phyloP scores from a whole-genome alignment of 2,113 vertebrate genomes.

The Rallus limicola region DNA sequence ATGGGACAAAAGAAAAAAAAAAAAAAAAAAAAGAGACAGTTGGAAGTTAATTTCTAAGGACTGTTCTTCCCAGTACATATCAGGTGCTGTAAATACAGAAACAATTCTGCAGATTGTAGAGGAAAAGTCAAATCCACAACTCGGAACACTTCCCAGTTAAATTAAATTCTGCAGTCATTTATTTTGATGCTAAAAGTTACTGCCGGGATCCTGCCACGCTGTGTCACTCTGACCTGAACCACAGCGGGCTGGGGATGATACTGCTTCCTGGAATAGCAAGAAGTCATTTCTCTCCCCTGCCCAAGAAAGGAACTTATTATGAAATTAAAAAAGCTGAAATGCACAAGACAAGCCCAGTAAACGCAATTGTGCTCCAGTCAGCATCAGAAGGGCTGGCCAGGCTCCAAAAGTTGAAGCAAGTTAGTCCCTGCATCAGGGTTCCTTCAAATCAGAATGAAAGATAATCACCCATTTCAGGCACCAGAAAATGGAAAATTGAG shows the following conservation, averaged over 20 bases:
- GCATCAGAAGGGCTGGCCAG: neutral
- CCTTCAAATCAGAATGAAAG: conserved; percentile 7
- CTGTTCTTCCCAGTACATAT: neutral
- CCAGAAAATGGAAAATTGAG: neutral
- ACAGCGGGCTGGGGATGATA: neutral
- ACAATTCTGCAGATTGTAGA: neutral
- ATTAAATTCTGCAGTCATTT: neutral
- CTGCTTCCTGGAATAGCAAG: neutral
- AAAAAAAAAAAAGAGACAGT: neutral
- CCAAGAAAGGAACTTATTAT: conserved; percentile 21
- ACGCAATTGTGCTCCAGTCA: neutral
- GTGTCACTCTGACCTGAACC: neutral
- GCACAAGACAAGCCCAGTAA: neutral
- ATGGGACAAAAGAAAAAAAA: neutral
- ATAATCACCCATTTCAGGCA: conserved; percentile 25
- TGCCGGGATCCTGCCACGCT: fast-evolving
- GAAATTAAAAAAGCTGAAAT: conserved; percentile 41
- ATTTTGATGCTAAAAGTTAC: neutral
- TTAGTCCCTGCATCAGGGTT: neutral
- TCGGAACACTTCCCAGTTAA: neutral
- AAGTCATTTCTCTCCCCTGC: neutral
- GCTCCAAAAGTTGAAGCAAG: conserved; percentile 9
- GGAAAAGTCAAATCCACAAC: neutral
- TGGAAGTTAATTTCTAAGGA: neutral
- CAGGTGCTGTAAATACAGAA: neutral